Percentiles rank a stretch among this genome's conserved stretches.
Evolutionary conservation across 2,888 invertebrate genomes (phyloP).

Genomic region (Rhingia rostrata): DNA sequence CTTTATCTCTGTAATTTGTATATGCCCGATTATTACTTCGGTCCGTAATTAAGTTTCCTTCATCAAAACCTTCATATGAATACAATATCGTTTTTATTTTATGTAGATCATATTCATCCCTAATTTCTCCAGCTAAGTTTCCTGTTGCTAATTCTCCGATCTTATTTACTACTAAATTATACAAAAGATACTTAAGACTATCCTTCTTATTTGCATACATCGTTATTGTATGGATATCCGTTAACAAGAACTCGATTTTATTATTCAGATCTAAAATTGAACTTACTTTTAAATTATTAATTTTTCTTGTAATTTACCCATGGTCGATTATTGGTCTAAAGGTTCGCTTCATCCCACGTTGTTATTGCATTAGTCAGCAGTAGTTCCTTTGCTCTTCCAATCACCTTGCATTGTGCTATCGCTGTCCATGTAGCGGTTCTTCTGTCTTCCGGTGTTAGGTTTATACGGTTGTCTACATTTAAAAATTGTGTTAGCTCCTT

Average conservation of each 20-base stretch:
- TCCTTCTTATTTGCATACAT: slow-evolving; percentile 15
- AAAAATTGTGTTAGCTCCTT: no score
- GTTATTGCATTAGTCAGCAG: no score
- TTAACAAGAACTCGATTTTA: slow-evolving; percentile 4
- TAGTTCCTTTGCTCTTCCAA: no score
- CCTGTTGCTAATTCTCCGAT: no score
- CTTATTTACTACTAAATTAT: slow-evolving; percentile 24
- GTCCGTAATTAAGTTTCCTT: slow-evolving; percentile 3
- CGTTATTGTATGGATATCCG: slow-evolving; percentile 20
- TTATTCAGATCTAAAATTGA: slow-evolving; percentile 12
- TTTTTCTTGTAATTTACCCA: slow-evolving; percentile 1
- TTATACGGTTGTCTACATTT: no score
- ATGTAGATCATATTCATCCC: no score
- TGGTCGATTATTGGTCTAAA: no score
- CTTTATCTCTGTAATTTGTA: not conserved
- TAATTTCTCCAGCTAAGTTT: no score
- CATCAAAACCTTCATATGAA: slow-evolving; percentile 33
- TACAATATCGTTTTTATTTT: slow-evolving; percentile 15
- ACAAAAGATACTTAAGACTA: slow-evolving; percentile 11
- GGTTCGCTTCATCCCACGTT: no score
- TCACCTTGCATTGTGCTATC: no score
- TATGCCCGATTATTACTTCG: not conserved
- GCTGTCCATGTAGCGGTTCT: no score
- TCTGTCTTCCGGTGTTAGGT: no score
- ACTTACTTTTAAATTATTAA: slow-evolving; percentile 11